phyloP scores from a whole-genome alignment of 2,113 vertebrate genomes.

The Prionailurus bengalensis region DNA sequence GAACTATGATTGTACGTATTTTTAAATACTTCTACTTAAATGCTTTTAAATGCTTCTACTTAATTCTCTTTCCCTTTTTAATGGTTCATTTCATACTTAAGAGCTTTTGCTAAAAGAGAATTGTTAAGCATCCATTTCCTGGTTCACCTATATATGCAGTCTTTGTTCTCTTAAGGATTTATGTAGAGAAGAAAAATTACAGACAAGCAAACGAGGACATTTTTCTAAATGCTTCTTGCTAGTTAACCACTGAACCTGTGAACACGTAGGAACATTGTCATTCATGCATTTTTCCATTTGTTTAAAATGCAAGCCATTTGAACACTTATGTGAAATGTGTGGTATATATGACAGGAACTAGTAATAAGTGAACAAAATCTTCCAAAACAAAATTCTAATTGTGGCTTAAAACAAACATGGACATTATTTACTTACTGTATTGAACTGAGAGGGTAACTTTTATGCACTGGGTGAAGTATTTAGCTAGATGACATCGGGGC shows the following conservation, averaged over 20 bases:
- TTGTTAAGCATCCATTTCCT: constrained; percentile 19
- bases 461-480: background rate
- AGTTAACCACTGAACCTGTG: background rate
- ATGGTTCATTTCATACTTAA: constrained; percentile 37
- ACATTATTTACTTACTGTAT: background rate
- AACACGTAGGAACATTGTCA: background rate
- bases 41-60: background rate
- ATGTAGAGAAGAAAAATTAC: constrained; percentile 25
- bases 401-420: background rate
- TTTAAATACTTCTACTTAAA: background rate
- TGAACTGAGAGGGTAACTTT: background rate
- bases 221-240: constrained; percentile 51
- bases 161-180: constrained; percentile 51
- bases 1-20: background rate
- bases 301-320: background rate
- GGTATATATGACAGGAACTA: background rate
- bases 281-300: background rate
- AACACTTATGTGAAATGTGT: background rate
- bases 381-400: background rate
- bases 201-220: constrained; percentile 10
- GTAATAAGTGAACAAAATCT: constrained; percentile 11
- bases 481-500: background rate
- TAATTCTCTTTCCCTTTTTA: background rate
- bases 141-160: background rate
- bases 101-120: constrained; percentile 19